These are phyloP conservation scores for Micrastur ruficollis DNA, from an alignment of 2,797 vertebrate species.

Conservation along the genomic window DNA sequence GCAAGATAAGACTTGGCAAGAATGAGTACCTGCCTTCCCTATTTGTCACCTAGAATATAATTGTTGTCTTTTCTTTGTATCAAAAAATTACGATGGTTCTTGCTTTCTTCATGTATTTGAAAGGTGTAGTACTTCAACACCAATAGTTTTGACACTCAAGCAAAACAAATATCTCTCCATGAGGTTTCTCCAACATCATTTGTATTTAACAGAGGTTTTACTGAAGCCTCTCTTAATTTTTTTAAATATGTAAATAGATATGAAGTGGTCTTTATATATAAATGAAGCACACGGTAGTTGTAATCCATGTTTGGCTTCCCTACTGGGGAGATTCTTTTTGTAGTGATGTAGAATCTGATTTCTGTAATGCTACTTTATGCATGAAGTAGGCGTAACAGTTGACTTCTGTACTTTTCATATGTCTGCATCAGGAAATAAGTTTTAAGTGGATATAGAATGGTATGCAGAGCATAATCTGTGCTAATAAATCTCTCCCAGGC, in stretches of 20 bases:
- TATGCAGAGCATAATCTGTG: neutral
- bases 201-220: neutral
- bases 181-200: neutral
- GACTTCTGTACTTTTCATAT: neutral
- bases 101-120: neutral
- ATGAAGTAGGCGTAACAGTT: neutral
- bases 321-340: neutral
- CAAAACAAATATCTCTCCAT: neutral
- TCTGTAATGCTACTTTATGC: neutral
- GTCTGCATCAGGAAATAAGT: neutral
- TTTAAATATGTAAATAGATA: neutral
- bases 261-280: neutral
- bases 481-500: neutral
- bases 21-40: neutral
- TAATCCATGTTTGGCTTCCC: neutral
- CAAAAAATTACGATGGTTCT: neutral
- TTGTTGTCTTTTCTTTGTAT: neutral
- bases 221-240: neutral
- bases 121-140: neutral
- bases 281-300: neutral
- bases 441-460: neutral
- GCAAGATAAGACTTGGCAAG: neutral
- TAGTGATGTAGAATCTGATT: neutral
- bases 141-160: neutral
- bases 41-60: neutral